Percentiles rank a stretch among this genome's conserved stretches.
These are phyloP conservation scores for Ceratosolen solmsi DNA, from an alignment of 1,140 invertebrate species.

Conservation along the genomic window DNA sequence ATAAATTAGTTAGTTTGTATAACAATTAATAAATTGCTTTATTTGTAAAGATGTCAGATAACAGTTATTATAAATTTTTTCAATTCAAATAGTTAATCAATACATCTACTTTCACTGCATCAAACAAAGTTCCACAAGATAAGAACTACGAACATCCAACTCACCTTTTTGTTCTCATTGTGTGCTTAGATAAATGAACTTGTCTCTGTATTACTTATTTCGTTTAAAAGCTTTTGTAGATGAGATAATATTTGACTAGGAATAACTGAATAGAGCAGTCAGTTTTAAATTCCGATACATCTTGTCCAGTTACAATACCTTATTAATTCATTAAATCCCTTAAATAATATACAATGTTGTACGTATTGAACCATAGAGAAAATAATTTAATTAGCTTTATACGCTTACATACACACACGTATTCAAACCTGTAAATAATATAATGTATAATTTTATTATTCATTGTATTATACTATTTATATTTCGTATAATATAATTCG, in stretches of 20 bases:
- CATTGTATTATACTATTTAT: no score
- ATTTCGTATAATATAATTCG: no score
- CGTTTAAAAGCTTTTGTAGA: background rate
- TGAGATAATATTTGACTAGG: background rate
- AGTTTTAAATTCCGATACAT: background rate
- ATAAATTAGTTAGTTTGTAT: no score
- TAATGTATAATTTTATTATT: no score
- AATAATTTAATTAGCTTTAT: no score
- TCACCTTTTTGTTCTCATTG: background rate
- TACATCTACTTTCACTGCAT: background rate
- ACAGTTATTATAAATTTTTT: background rate
- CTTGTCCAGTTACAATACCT: background rate
- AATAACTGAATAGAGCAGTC: background rate
- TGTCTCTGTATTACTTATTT: constrained; percentile 1
- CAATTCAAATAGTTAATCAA: background rate
- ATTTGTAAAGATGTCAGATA: no score
- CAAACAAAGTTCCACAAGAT: background rate
- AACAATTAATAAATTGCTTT: no score
- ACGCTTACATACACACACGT: no score
- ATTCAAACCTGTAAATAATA: no score
- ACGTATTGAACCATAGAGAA: no score
- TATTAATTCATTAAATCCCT: background rate
- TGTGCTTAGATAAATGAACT: constrained; percentile 5
- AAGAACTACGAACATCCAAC: background rate
- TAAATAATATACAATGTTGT: background rate